Percentiles rank a stretch among this genome's conserved stretches.
Evolutionary conservation across 2,888 invertebrate genomes (phyloP).

Genomic region (Cantharis lateralis): DNA sequence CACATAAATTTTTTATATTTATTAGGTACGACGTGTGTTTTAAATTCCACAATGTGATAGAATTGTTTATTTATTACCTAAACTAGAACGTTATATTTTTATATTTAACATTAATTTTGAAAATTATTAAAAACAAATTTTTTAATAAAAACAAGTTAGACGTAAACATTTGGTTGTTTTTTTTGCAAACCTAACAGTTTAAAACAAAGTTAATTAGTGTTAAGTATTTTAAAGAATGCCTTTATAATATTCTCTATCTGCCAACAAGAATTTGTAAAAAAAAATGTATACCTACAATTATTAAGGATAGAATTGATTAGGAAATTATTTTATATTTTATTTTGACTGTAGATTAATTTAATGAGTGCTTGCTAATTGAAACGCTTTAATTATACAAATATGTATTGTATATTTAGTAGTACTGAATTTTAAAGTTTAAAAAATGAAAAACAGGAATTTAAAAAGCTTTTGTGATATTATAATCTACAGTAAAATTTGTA

Average conservation of each 20-base stretch:
- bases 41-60: neutral
- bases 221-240: neutral
- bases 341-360: neutral
- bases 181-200: neutral
- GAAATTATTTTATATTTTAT: neutral
- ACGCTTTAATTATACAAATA: neutral
- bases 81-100: neutral
- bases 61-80: neutral
- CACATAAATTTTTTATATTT: neutral
- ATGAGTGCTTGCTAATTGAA: neutral
- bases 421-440: neutral
- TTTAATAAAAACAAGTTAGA: neutral
- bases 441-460: conserved; percentile 5
- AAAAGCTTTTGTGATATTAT: conserved; percentile 30
- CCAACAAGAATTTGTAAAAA: neutral
- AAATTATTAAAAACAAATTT: neutral
- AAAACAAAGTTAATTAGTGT: neutral
- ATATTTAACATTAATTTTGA: neutral
- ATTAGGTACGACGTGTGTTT: neutral
- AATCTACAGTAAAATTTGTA: conserved; percentile 25
- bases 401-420: neutral
- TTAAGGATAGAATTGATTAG: neutral
- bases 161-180: neutral
- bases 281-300: neutral
- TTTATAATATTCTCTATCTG: neutral